Evolutionary conservation across 2,888 invertebrate genomes (phyloP), one percentile per base, ranked within the genome.

Genomic region (Disparrhopalites patrizii): DNA sequence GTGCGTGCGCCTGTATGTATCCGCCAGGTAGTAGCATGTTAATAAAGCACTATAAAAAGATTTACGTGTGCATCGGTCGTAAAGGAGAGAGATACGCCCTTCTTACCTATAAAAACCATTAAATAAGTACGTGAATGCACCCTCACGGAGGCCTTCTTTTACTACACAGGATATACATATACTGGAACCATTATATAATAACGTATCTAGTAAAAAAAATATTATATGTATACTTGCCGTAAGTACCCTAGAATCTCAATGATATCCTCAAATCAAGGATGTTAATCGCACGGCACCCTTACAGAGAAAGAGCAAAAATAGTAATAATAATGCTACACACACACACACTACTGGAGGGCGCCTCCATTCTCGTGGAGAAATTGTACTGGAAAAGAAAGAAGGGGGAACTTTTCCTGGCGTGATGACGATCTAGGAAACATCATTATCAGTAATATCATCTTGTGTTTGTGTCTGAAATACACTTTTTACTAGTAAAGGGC

Each of bases 361-460:
- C n/a, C n/a, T n/a, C n/a, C n/a, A n/a, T n/a, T n/a, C n/a, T n/a
- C n/a, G n/a, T n/a, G n/a, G n/a, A n/a, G n/a, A n/a, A n/a, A n/a
- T n/a, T n/a, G n/a, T n/a, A n/a, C n/a, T n/a, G 38, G 40, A 23
- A 8, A 20, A 23, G 27, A 61, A 38, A 61, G 27, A 25, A 52
- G 27, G 25, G 38, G 50, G 31, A 33, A 33, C 20, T 31, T 61
- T 61, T 36, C 50, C 50, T 61, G 61, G 61, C 61, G 51, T 61
- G 61, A 61, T 51, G 61, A 61, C 58, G 58, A 58, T 58, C 58
- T 61, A 51, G 61, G 51, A 31, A 51, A 51, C 38, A 61, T 51
- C 61, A 61, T 61, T 61, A 61, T 61, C 61, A 52, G 36, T 61
- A 51, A 52, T 61, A 61, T 61, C 61, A 61, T 61, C 51, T 51